phyloP scores from a whole-genome alignment of 2,113 vertebrate genomes.

The Sorex fumeus region DNA sequence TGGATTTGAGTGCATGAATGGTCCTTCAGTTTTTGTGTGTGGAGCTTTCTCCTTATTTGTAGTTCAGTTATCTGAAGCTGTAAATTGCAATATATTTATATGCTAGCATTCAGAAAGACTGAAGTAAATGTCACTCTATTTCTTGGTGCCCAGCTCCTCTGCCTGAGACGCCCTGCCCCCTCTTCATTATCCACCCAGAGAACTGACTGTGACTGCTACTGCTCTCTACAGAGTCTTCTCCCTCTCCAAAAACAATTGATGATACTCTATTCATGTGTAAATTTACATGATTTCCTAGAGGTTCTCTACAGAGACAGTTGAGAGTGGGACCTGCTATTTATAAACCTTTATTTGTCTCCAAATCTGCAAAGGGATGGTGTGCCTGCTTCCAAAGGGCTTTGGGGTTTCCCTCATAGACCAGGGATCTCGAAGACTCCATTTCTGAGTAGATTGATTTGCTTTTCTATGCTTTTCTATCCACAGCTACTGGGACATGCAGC shows the following conservation, averaged over 20 bases:
- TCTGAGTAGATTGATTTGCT: background rate
- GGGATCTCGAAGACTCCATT: slow-evolving; percentile 1
- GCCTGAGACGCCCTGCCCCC: too few relatives aligned
- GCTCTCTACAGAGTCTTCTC: too few relatives aligned
- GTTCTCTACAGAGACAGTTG: background rate
- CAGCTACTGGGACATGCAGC: background rate
- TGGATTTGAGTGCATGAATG: background rate
- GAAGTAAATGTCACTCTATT: too few relatives aligned
- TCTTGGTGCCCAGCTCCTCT: too few relatives aligned
- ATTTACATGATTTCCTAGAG: background rate
- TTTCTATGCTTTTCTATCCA: background rate
- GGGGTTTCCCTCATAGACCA: background rate
- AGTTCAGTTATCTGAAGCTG: too few relatives aligned
- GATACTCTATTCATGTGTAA: background rate
- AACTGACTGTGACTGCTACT: too few relatives aligned
- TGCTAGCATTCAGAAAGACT: too few relatives aligned
- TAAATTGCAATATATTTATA: too few relatives aligned
- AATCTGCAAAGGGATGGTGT: background rate
- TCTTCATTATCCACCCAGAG: too few relatives aligned
- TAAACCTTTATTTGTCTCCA: slow-evolving; percentile 21
- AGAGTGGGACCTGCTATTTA: background rate
- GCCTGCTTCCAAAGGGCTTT: background rate
- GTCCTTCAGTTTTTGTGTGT: slow-evolving; percentile 16
- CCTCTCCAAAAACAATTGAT: slow-evolving; percentile 2
- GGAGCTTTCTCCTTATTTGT: slow-evolving; percentile 47